A percentile compares a stretch with the other conserved stretches of the same genome.
These are phyloP conservation scores for Silurus meridionalis DNA, from an alignment of 2,113 vertebrate species.

Conservation along the genomic window DNA sequence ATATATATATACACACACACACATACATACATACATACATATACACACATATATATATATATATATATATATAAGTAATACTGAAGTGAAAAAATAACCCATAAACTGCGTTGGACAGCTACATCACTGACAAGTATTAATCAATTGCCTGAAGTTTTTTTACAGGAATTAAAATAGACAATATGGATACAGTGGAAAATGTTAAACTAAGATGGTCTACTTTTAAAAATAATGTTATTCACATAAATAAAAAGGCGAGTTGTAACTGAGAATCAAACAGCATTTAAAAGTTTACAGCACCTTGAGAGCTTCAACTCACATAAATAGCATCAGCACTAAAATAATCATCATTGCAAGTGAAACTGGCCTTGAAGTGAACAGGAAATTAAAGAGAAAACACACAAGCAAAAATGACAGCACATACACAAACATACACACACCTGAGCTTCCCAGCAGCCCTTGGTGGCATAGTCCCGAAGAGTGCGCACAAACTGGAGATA, in stretches of 20 bases:
- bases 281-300: neutral
- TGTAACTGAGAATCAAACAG: neutral
- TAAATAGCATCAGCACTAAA: neutral
- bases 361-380: neutral
- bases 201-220: neutral
- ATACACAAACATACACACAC: constrained; percentile 60
- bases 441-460: constrained; percentile 98
- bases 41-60: too few relatives aligned
- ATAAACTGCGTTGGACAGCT: too few relatives aligned
- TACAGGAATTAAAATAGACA: neutral
- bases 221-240: neutral
- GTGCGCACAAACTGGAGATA: constrained; percentile 90
- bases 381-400: neutral
- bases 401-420: neutral
- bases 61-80: too few relatives aligned
- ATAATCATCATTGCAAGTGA: neutral
- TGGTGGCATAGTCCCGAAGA: constrained; percentile 88
- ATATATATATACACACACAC: too few relatives aligned
- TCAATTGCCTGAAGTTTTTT: neutral
- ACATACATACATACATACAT: too few relatives aligned
- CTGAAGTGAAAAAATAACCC: too few relatives aligned
- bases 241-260: neutral
- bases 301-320: neutral
- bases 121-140: too few relatives aligned
- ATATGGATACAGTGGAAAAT: neutral